phyloP scores from a whole-genome alignment of 2,113 vertebrate genomes.

The Psephotus haematonotus region DNA sequence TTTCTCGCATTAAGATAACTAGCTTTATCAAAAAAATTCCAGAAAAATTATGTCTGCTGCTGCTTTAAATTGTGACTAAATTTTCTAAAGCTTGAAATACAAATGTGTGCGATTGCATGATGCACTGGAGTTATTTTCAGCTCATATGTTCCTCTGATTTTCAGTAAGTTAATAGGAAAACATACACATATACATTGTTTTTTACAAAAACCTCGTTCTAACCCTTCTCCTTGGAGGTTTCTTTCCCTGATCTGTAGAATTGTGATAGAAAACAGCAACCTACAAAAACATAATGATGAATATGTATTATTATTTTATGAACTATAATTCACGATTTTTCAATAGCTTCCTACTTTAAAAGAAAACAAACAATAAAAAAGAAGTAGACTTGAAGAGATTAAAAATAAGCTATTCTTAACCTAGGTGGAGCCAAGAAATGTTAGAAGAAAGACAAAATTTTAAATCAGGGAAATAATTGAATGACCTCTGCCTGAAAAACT shows the following conservation, averaged over 20 bases:
- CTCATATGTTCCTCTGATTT: not conserved
- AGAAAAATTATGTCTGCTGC: not conserved
- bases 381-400: not conserved
- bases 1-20: not conserved
- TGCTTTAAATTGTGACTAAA: not conserved
- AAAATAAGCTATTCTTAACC: not conserved
- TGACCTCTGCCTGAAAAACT: conserved; percentile 55
- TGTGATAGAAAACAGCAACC: not conserved
- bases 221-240: not conserved
- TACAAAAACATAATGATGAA: not conserved
- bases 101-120: not conserved
- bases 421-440: conserved; percentile 30
- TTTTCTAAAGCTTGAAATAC: not conserved
- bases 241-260: not conserved
- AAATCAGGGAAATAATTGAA: conserved; percentile 48
- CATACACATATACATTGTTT: not conserved
- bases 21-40: not conserved
- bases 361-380: not conserved
- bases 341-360: not conserved
- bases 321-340: not conserved
- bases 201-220: not conserved
- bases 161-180: not conserved
- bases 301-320: not conserved
- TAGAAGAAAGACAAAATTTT: conserved; percentile 35
- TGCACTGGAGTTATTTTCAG: not conserved